Percentiles rank a stretch among this genome's conserved stretches.
These are phyloP conservation scores for Siphamia tubifer DNA, from an alignment of 2,113 vertebrate genomes.

Conservation along the genomic window DNA sequence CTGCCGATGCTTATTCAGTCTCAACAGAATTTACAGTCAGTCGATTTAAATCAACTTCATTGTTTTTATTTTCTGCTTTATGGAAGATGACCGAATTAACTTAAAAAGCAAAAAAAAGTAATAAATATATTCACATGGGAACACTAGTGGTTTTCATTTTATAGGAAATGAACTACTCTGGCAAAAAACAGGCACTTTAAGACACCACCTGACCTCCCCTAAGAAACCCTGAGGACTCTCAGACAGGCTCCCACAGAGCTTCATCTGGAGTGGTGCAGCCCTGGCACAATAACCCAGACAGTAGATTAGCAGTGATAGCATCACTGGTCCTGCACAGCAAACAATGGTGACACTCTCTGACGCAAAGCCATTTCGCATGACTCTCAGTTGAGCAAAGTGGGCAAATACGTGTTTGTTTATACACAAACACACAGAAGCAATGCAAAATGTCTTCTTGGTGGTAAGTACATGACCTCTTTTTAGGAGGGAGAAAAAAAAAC, in stretches of 20 bases:
- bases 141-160: too few species aligned
- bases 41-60: too few species aligned
- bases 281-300: slow-evolving; percentile 36
- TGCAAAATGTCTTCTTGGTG: not conserved
- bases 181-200: too few species aligned
- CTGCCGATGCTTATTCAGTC: too few species aligned
- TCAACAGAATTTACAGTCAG: too few species aligned
- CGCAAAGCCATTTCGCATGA: slow-evolving; percentile 13
- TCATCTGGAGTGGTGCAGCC: slow-evolving; percentile 5
- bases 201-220: not conserved
- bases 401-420: slow-evolving; percentile 9
- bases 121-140: too few species aligned
- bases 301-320: slow-evolving; percentile 51
- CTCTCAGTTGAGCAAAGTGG: slow-evolving; percentile 14
- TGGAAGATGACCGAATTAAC: too few species aligned
- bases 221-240: not conserved
- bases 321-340: slow-evolving; percentile 26
- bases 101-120: too few species aligned
- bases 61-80: too few species aligned
- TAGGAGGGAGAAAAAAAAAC: not conserved
- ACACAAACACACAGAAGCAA: not conserved
- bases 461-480: not conserved
- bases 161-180: too few species aligned
- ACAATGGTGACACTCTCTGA: slow-evolving; percentile 46
- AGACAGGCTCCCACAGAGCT: not conserved